Base-by-base conservation (phyloP, 2,113 vertebrate species). In the Oreotragus oreotragus region DNA sequence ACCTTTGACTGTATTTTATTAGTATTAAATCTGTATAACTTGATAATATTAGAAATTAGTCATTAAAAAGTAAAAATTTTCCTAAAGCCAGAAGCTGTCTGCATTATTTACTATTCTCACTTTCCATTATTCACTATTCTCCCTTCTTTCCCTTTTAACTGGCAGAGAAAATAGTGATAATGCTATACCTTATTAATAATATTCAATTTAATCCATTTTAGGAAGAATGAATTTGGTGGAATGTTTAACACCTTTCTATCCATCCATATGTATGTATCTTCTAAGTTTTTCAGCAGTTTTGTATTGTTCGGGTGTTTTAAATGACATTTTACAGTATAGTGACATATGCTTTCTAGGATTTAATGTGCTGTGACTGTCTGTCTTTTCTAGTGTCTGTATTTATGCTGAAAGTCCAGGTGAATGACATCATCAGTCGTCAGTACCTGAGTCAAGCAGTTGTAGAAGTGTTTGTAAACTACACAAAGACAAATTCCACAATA, bases 381-480 rank as follows among this genome's bases (percentile, higher is more conserved):
- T 5, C 11, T 88, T 51, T 93, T 88, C 85, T 73, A 99, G 99
- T 98, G 90, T 98, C 99, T 8, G 98, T 96, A 86, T 99, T 99
- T 94, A 98, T 98, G 0, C 98, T 99, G 14, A 99, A 99, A 98
- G 99, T 99, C 60, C 99, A 99, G 98, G 99, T 99, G 92, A 99
- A 99, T 95, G 99, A 99, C 97, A 92, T 98, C 36, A 99, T 99
- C 98, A 99, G 99, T 55, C 99, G 99, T 39, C 99, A 99, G 97
- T 99, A 99, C 58, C 98, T 99, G 94, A 97, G 2, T 3, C 99
- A 99, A 25, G 99, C 99, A 0, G 97, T 98, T 4, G 99, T 99
- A 25, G 99, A 99, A 55, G 98, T 99, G 57, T 99, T 99, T 92
- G 96, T 99, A 1, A 99, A 99, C 98, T 99, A 99, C 98, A 99